Evolutionary conservation across 1,140 invertebrate genomes (phyloP).

Genomic region (Tyrophagus putrescentiae): DNA sequence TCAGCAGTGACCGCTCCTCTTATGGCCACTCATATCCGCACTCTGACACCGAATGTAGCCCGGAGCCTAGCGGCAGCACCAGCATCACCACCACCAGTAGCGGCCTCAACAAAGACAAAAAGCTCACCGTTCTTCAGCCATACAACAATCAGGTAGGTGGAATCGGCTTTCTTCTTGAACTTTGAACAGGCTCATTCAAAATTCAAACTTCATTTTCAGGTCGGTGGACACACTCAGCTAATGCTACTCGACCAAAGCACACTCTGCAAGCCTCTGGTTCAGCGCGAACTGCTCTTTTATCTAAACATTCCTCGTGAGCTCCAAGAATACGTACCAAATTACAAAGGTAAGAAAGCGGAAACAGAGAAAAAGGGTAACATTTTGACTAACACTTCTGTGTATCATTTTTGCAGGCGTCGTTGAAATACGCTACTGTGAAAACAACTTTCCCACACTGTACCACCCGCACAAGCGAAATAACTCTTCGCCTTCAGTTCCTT

Average conservation of each 20-base stretch:
- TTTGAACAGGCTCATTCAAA: no score
- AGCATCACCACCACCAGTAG: no score
- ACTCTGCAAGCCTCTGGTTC: constrained; percentile 37
- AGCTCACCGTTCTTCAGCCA: constrained; percentile 24
- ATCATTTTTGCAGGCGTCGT: constrained; percentile 25
- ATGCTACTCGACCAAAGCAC: constrained; percentile 35
- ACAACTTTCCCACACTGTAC: constrained; percentile 19
- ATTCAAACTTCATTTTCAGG: constrained; percentile 21
- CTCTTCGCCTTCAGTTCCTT: neutral
- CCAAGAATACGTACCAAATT: constrained; percentile 34
- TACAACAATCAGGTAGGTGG: constrained; percentile 29
- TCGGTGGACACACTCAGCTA: constrained; percentile 36
- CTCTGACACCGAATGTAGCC: neutral
- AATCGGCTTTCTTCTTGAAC: neutral
- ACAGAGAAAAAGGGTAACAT: neutral
- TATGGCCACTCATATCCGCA: constrained; percentile 8
- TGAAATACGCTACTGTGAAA: constrained; percentile 25
- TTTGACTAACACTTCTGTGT: neutral
- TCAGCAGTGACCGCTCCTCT: neutral
- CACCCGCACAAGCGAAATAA: constrained; percentile 17
- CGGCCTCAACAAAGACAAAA: constrained; percentile 13
- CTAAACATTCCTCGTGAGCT: constrained; percentile 33
- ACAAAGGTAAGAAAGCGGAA: constrained; percentile 32
- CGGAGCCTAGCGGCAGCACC: no score
- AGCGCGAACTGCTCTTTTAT: constrained; percentile 36